Conservation (phyloP, 2,113 vertebrate genomes). For the Hydropotes inermis region DNA sequence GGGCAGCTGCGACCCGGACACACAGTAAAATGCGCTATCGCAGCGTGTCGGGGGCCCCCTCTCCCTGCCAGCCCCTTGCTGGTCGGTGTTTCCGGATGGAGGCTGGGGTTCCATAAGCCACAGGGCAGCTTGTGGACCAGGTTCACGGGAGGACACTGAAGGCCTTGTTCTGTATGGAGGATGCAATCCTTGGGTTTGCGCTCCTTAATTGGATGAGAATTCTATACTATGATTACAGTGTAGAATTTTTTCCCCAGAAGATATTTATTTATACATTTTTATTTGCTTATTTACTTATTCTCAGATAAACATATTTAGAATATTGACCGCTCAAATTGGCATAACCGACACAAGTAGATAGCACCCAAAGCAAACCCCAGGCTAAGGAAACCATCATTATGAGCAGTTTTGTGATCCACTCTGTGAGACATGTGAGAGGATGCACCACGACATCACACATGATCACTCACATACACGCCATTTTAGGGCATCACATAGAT, state of each 20-base stretch:
- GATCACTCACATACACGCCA: constrained; percentile 77
- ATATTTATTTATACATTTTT: neutral
- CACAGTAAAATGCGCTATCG: neutral
- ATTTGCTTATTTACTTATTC: neutral
- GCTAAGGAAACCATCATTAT: constrained; percentile 20
- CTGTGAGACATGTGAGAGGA: constrained; percentile 67
- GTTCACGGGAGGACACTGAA: neutral
- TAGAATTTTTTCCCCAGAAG: neutral
- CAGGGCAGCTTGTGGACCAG: no score
- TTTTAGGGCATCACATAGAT: constrained; percentile 46
- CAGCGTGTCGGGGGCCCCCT: neutral
- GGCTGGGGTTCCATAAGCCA: neutral
- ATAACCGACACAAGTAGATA: constrained; percentile 44
- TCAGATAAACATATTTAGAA: constrained; percentile 56
- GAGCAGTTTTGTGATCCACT: constrained; percentile 44
- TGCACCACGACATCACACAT: constrained; percentile 72
- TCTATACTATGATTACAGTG: neutral
- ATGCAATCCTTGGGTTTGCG: neutral
- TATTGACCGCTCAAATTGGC: constrained; percentile 48
- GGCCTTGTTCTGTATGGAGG: neutral
- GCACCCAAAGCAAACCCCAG: constrained; percentile 60
- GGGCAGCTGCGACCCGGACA: neutral
- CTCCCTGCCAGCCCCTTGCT: neutral
- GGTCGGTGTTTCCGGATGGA: neutral
- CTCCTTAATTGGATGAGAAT: neutral